Evolutionary conservation across 2,113 vertebrate species (phyloP), one percentile per base, ranked within the genome.

Genomic region (Pteruthius melanotis): DNA sequence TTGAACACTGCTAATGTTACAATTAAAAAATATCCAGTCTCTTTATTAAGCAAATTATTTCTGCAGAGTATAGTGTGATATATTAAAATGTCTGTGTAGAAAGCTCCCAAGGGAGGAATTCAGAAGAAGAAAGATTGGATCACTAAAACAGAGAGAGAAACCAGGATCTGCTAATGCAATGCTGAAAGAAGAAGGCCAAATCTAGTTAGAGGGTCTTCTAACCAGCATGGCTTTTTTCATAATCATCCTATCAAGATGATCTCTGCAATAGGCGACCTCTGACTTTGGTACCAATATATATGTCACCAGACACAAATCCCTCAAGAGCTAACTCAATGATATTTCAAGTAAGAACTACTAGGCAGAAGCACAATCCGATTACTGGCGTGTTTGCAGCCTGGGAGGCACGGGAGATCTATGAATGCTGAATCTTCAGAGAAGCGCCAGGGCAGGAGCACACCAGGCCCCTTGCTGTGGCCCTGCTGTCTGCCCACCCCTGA

Each of bases 241-340:
- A 81, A 94, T 95, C 89, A 93, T 79, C 80, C 71, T 50, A 76
- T 95, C 90, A 89, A 90, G 88, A 95, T 65, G 93, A 94, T 94
- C 93, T 94, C 59, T 90, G 93, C 85, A 93, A 86, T 74, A 60
- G 60, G 72, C 2, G 44, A 96, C 94, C 93, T 94, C 92, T 96
- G 93, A 83, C 94, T 96, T 94, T 7, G 8, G 10, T 83, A 89
- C 83, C 88, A 93, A 96, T 92, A 96, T 86, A 90, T 92, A 94
- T 95, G 90, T 90, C 96, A 95, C 85, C 90, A 96, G 95, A 93
- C 94, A 92, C 85, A 88, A 96, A 96, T 96, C 96, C 83, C 89
- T 96, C 95, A 97, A 95, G 83, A 93, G 78, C 88, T 93, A 96
- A 94, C 90, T 93, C 93, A 95, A 83, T 93, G 93, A 90, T 94